Percentiles rank a stretch among this genome's conserved stretches.
Evolutionary conservation across 2,113 vertebrate genomes (phyloP).

Genomic region (Arothron firmamentum): DNA sequence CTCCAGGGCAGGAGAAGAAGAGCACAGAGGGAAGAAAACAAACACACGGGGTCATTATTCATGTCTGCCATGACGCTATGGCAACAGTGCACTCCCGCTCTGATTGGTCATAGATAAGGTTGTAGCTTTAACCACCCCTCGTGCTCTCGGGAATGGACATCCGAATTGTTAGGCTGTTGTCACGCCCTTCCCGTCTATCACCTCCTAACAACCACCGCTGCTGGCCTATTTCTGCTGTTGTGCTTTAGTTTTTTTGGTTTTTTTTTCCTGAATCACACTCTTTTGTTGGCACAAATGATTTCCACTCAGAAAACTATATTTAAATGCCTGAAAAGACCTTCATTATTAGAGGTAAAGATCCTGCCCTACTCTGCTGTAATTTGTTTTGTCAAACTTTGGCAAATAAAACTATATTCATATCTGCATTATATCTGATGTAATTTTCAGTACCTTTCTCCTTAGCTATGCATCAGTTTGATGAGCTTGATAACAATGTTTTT

Average conservation of each 20-base stretch:
- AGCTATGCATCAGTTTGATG: not conserved
- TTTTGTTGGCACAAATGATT: no score
- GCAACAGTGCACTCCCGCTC: constrained; percentile 66
- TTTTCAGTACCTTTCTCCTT: not conserved
- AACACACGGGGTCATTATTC: constrained; percentile 66
- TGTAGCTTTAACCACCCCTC: constrained; percentile 48
- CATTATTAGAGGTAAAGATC: no score
- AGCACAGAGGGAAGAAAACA: constrained; percentile 50
- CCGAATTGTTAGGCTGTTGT: constrained; percentile 47
- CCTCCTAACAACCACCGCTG: constrained; percentile 16
- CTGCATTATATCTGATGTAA: not conserved
- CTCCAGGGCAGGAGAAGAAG: constrained; percentile 41
- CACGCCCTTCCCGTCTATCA: constrained; percentile 38
- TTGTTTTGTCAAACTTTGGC: not conserved
- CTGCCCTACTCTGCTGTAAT: no score
- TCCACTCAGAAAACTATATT: no score
- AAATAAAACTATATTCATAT: not conserved
- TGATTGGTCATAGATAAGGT: constrained; percentile 67
- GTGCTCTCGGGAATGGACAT: constrained; percentile 37
- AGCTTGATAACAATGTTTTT: not conserved
- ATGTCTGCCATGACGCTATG: constrained; percentile 67
- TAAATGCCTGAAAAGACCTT: no score
- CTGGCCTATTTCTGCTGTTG: constrained; percentile 31
- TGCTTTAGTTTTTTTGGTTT: constrained; percentile 26
- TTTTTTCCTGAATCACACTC: not conserved